Conservation (phyloP, 2,888 invertebrate genomes). For the Osmoderma eremita region DNA sequence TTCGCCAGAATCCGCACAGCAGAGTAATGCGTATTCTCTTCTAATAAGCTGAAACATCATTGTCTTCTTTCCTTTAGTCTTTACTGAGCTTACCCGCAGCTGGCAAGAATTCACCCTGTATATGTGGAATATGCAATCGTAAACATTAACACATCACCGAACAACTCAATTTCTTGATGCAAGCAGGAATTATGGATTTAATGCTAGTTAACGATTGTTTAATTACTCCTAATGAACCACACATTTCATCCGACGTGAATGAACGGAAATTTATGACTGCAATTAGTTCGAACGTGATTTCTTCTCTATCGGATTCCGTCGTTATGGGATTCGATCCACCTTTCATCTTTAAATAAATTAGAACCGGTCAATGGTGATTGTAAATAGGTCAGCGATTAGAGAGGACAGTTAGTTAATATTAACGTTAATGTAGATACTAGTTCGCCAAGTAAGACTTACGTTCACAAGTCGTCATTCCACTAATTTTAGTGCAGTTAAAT, state of each 20-base stretch:
- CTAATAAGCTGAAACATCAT: no score
- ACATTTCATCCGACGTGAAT: conserved; percentile 35
- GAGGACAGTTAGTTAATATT: not conserved
- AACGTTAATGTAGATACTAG: not conserved
- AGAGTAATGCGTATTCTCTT: no score
- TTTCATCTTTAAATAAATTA: conserved; percentile 29
- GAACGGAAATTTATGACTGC: conserved; percentile 36
- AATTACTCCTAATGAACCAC: conserved; percentile 37
- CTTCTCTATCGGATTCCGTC: conserved; percentile 17
- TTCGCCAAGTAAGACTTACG: not conserved
- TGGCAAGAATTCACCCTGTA: no score
- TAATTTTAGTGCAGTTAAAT: conserved; percentile 34
- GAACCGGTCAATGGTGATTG: not conserved
- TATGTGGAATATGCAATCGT: conserved; percentile 18
- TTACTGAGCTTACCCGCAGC: no score
- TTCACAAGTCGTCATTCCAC: conserved; percentile 18
- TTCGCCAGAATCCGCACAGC: no score
- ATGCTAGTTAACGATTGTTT: conserved; percentile 35
- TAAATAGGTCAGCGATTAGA: conserved; percentile 26
- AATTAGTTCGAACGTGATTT: conserved; percentile 37
- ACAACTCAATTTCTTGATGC: conserved; percentile 17
- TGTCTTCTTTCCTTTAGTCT: no score
- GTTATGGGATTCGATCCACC: conserved; percentile 25
- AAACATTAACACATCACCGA: conserved; percentile 5
- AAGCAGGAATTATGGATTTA: conserved; percentile 30